Evolutionary conservation across 2,888 invertebrate species (phyloP).

Genomic region (Aethes cnicana): DNA sequence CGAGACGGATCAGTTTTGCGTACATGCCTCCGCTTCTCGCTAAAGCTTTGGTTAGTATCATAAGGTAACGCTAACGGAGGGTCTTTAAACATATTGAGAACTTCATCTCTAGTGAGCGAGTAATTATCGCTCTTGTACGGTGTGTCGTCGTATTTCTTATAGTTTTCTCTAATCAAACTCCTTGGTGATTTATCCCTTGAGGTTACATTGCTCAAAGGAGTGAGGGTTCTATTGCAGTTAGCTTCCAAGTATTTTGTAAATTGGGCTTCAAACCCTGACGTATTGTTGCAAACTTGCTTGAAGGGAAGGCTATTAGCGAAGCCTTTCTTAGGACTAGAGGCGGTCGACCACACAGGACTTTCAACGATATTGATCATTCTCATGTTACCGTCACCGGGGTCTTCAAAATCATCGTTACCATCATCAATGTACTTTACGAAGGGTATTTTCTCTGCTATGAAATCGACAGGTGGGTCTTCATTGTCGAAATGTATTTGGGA

Average conservation of each 20-base stretch:
- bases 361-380: constrained; percentile 61
- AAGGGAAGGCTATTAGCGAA: constrained; percentile 69
- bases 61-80: constrained; percentile 68
- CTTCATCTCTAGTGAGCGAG: constrained; percentile 63
- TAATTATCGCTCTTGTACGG: constrained; percentile 51
- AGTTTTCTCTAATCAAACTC: constrained; percentile 53
- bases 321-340: constrained; percentile 57
- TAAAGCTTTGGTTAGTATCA: constrained; percentile 48
- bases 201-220: constrained; percentile 52
- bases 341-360: constrained; percentile 61
- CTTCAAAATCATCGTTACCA: constrained; percentile 45
- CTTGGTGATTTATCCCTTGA: constrained; percentile 60
- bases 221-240: constrained; percentile 53
- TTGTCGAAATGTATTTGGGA: constrained; percentile 78
- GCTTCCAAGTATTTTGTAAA: constrained; percentile 66
- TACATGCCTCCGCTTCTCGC: constrained; percentile 62
- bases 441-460: constrained; percentile 67
- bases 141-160: constrained; percentile 46
- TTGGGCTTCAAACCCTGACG: constrained; percentile 66
- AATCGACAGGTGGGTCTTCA: constrained; percentile 64
- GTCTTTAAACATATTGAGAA: constrained; percentile 74
- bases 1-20: constrained; percentile 70
- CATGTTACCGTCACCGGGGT: constrained; percentile 35
- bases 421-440: constrained; percentile 62
- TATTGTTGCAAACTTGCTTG: constrained; percentile 64